These are phyloP conservation scores for Caerostris extrusa DNA, from an alignment of 1,140 invertebrate genomes.

Conservation along the genomic window DNA sequence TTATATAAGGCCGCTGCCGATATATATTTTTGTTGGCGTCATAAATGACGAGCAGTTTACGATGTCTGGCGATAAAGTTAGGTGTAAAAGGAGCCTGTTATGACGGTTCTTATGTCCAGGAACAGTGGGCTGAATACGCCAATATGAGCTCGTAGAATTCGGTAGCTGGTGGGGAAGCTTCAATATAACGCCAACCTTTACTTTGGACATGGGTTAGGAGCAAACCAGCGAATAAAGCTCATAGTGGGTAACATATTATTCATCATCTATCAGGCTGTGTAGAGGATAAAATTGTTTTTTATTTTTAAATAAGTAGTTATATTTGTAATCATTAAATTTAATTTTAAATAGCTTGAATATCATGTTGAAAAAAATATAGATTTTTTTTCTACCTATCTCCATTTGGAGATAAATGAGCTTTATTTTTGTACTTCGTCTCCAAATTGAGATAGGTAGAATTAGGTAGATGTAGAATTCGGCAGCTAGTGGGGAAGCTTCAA, in stretches of 20 bases:
- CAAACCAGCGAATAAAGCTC: too few species aligned
- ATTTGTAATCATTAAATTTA: too few species aligned
- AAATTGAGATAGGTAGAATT: too few species aligned
- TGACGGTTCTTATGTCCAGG: constrained; percentile 4
- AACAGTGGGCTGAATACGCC: constrained; percentile 50
- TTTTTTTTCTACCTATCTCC: too few species aligned
- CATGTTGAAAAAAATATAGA: too few species aligned
- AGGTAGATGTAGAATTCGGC: background rate
- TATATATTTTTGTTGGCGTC: constrained; percentile 58
- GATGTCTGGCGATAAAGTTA: constrained; percentile 58
- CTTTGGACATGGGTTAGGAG: background rate
- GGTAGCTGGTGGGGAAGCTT: background rate
- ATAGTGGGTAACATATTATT: too few species aligned
- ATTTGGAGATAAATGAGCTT: too few species aligned
- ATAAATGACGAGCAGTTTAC: constrained; percentile 52
- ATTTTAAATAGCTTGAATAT: too few species aligned
- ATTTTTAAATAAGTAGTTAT: too few species aligned
- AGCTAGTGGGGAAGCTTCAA: background rate
- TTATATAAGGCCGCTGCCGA: constrained; percentile 34
- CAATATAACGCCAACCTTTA: background rate
- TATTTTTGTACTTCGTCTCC: too few species aligned
- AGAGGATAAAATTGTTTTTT: too few species aligned
- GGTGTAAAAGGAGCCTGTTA: constrained; percentile 71
- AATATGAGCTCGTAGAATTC: background rate
- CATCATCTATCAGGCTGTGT: too few species aligned